These are phyloP conservation scores for Chrysolina oricalcia DNA, from an alignment of 2,888 invertebrate species.

Conservation along the genomic window DNA sequence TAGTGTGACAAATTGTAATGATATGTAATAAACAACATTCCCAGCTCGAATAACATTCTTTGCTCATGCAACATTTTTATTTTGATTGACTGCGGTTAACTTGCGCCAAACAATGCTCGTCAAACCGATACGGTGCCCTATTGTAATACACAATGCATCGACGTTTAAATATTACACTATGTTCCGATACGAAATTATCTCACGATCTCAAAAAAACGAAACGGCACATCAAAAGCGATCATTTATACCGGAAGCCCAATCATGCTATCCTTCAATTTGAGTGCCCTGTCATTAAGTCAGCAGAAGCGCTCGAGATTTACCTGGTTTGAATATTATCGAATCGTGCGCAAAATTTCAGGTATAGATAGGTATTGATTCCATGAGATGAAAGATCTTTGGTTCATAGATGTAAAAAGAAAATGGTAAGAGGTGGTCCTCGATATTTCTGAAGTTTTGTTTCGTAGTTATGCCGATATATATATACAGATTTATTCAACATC, in stretches of 20 bases:
- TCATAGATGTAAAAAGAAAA: neutral
- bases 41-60: conserved; percentile 7
- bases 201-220: conserved; percentile 30
- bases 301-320: conserved; percentile 26
- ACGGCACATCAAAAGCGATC: conserved; percentile 51
- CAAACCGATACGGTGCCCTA: conserved; percentile 24
- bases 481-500: no score
- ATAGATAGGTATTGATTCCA: neutral
- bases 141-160: conserved; percentile 29
- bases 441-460: neutral
- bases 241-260: conserved; percentile 52
- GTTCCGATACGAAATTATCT: conserved; percentile 33
- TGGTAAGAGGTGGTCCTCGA: neutral
- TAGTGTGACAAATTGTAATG: conserved; percentile 11
- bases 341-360: conserved; percentile 23
- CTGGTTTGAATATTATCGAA: conserved; percentile 10
- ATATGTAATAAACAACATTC: conserved; percentile 15
- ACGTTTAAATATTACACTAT: conserved; percentile 22
- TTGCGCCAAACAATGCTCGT: conserved; percentile 32
- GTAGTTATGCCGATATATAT: no score
- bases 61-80: conserved; percentile 11
- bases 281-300: conserved; percentile 45
- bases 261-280: conserved; percentile 40
- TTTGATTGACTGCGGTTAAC: conserved; percentile 28
- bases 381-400: neutral